Evolutionary conservation across 2,888 invertebrate genomes (phyloP), one percentile per base, ranked within the genome.

Genomic region (Nymphalis urticae): DNA sequence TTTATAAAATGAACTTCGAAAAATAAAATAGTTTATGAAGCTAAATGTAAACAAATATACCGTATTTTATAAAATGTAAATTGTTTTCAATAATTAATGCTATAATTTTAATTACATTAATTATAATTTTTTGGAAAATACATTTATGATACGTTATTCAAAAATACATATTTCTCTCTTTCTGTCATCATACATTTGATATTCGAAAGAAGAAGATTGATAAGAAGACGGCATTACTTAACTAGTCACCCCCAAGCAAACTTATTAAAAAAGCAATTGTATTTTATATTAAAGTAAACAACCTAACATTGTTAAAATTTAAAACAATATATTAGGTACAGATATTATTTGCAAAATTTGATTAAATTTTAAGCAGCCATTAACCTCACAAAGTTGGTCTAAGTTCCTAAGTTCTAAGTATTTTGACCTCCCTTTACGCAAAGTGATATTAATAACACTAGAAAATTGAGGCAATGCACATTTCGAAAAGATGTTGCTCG

Each of bases 361-460:
- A 42, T 67, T 48, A 73, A 73, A 64, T 73, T 69, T 66, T 69
- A 69, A 67, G 24, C 62, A 68, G 48, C 61, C 67, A 69, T 71
- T 71, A 68, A 53, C 32, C 24, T 62, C 60, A 63, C 69, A 64
- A 62, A 62, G 54, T 60, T 65, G 48, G 42, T 54, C 53, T 64
- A 64, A 62, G 64, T 67, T 69, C 62, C 64, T 65, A 62, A 62
- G 69, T 67, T 71, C 69, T 60, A 63, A 61, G 48, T 42, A 61
- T 21, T 64, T 51, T 65, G 63, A 54, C 66, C 70, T 66, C 48
- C 54, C 17, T 51, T 19, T 19, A 24, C 54, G 27, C 32, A 54
- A 54, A 24, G 17, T 27, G 16, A 16, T 54, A 54, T 27, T 27
- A 54, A 54, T 27, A 54, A 54, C 5, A 17, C 54, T 13, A 27